Conservation (phyloP, 1,140 invertebrate genomes). For the Pollicipes pollicipes region DNA sequence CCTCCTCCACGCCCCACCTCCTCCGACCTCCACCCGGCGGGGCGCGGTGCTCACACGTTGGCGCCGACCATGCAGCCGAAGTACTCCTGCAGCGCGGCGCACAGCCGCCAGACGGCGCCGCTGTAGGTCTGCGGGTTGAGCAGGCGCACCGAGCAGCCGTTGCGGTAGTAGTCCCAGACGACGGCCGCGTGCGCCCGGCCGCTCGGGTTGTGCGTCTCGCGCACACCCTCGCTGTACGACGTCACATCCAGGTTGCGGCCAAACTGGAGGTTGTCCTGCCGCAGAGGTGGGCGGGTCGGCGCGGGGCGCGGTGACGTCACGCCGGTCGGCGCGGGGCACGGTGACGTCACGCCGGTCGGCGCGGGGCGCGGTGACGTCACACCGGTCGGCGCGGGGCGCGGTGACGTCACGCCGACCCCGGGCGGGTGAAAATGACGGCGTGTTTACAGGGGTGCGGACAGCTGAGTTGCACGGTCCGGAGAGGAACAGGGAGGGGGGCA, state of each 20-base stretch:
- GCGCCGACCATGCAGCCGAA: slow-evolving; percentile 85
- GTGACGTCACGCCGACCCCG: slow-evolving; percentile 3
- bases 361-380: not conserved
- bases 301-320: slow-evolving; percentile 18
- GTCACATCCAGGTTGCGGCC: slow-evolving; percentile 81
- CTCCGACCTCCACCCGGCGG: too few species aligned
- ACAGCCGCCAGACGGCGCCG: slow-evolving; percentile 35
- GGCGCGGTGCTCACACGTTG: slow-evolving; percentile 49
- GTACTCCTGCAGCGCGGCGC: slow-evolving; percentile 72
- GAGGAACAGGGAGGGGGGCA: too few species aligned
- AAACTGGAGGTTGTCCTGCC: slow-evolving; percentile 45
- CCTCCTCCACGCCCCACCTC: slow-evolving; percentile 8
- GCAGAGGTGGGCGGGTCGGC: slow-evolving; percentile 56
- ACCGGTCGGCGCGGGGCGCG: slow-evolving; percentile 1
- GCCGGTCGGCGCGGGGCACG: not conserved
- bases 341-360: slow-evolving; percentile 6
- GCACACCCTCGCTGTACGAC: slow-evolving; percentile 52
- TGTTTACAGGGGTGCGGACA: not conserved
- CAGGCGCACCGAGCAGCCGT: slow-evolving; percentile 77
- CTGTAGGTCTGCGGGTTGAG: slow-evolving; percentile 87
- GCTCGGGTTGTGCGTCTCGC: slow-evolving; percentile 71
- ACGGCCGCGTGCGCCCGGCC: slow-evolving; percentile 49
- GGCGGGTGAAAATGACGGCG: slow-evolving; percentile 5
- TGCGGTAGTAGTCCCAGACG: slow-evolving; percentile 79
- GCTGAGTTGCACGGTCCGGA: too few species aligned